A percentile compares a stretch with the other conserved stretches of the same genome.
These are phyloP conservation scores for Manis pentadactyla DNA, from an alignment of 2,797 vertebrate genomes.

Conservation along the genomic window DNA sequence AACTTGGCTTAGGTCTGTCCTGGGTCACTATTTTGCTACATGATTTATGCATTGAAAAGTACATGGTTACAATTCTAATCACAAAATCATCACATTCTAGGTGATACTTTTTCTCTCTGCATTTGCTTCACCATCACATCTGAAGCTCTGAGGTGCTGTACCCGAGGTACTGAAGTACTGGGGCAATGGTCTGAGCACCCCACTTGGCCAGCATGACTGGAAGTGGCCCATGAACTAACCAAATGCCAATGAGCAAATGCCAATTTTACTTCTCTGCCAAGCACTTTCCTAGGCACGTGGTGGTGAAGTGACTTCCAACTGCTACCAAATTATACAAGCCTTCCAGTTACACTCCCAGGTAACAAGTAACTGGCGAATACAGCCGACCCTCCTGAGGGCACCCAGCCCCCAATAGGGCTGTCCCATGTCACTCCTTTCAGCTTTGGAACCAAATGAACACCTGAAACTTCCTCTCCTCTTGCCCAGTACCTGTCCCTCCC, in stretches of 20 bases:
- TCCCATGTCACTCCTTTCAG: too few relatives aligned
- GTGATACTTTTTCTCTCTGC: not conserved
- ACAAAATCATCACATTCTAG: not conserved
- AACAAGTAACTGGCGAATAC: too few relatives aligned
- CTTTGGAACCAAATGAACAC: too few relatives aligned
- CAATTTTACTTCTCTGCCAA: not conserved
- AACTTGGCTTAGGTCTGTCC: not conserved
- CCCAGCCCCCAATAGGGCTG: too few relatives aligned
- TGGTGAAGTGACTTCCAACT: too few relatives aligned
- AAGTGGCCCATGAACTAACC: not conserved
- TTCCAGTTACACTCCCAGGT: too few relatives aligned
- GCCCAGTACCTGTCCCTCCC: too few relatives aligned
- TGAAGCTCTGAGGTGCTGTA: not conserved
- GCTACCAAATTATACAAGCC: too few relatives aligned
- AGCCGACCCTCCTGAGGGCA: too few relatives aligned
- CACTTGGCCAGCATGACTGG: not conserved
- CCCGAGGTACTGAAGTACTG: not conserved
- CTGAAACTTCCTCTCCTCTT: too few relatives aligned
- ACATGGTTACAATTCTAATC: not conserved
- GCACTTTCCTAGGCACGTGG: not conserved
- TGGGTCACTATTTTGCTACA: not conserved
- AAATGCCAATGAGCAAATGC: not conserved
- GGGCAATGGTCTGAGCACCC: not conserved
- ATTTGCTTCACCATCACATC: not conserved
- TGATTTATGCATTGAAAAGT: not conserved